Conservation (phyloP, 2,113 vertebrate species). For the Sceloporus tristichus region DNA sequence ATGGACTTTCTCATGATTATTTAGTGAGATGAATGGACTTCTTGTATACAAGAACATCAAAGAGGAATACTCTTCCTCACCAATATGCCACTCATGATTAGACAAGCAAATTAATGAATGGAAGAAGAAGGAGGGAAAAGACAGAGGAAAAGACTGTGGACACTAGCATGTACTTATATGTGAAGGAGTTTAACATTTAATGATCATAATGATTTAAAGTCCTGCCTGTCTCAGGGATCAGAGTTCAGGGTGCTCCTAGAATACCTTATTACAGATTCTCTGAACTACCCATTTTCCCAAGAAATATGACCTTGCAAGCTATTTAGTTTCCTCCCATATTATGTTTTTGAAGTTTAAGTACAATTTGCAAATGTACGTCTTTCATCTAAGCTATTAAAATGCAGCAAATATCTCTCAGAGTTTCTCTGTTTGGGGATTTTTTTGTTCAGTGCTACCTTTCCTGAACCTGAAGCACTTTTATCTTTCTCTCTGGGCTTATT, state of each 20-base stretch:
- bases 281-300: slow-evolving; percentile 12
- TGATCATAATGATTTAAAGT: neutral
- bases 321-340: slow-evolving; percentile 26
- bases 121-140: neutral
- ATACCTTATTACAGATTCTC: slow-evolving; percentile 15
- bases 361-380: slow-evolving; percentile 14
- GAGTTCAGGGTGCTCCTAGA: neutral
- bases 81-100: too few species aligned
- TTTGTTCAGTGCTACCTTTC: slow-evolving; percentile 12
- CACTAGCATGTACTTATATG: neutral
- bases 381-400: slow-evolving; percentile 53
- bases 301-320: slow-evolving; percentile 53
- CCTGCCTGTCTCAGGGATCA: slow-evolving; percentile 18
- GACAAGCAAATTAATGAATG: too few species aligned
- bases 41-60: neutral
- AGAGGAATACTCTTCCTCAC: neutral
- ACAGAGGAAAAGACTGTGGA: neutral
- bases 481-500: neutral
- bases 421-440: slow-evolving; percentile 55
- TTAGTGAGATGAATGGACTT: neutral
- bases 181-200: neutral
- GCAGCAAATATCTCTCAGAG: slow-evolving; percentile 27
- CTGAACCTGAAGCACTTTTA: slow-evolving; percentile 38
- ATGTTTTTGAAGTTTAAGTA: slow-evolving; percentile 34
- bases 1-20: too few species aligned